Base-by-base conservation (phyloP, 2,113 vertebrate species). In the Lonchura striata region DNA sequence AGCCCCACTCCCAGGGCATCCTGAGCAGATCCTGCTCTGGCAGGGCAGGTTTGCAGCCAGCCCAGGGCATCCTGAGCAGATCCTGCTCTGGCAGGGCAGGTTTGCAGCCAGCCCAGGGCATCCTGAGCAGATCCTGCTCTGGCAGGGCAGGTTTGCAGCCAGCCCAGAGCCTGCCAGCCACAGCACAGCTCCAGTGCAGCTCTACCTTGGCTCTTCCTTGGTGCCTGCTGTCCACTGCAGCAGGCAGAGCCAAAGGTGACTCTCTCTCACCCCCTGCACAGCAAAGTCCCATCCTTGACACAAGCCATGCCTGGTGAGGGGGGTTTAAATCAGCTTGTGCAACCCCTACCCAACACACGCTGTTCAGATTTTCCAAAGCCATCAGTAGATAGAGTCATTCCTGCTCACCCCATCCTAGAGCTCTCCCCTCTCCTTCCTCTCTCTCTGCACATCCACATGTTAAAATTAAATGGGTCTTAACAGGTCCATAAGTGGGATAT, bases 381-480 rank as follows among this genome's bases (percentile, higher is more conserved):
- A 86, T 11, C 59, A n/a, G 44, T 0, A 68, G 75, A 94, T 41
- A 72, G 47, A 95, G 87, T 49, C 79, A 57, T 81, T 90, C 50
- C 79, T 75, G 53, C 56, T 88, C 96, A 88, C 72, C 60, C 68
- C 60, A 44, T 90, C 79, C 88, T 37, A 21, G 64, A 81, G 19
- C 60, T 83, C 60, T 83, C 66, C 65, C 42, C 52, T 87, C 76
- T 77, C 66, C 50, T 70, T 61, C 56, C 76, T 78, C 85, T 77
- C 54, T 50, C 75, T 31, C 71, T 63, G n/a, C 77, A 80, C 53
- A 89, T 53, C 53, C 92, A 86, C 70, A 44, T 77, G 87, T 80
- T 89, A 86, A 92, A 94, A 95, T 93, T 84, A 95, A 88, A 63
- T 81, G 77, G 68, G 86, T 92, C 95, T 96, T 96, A 94, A 82